Conservation (phyloP, 2,888 invertebrate genomes). For the Carpatolechia fugitivella region DNA sequence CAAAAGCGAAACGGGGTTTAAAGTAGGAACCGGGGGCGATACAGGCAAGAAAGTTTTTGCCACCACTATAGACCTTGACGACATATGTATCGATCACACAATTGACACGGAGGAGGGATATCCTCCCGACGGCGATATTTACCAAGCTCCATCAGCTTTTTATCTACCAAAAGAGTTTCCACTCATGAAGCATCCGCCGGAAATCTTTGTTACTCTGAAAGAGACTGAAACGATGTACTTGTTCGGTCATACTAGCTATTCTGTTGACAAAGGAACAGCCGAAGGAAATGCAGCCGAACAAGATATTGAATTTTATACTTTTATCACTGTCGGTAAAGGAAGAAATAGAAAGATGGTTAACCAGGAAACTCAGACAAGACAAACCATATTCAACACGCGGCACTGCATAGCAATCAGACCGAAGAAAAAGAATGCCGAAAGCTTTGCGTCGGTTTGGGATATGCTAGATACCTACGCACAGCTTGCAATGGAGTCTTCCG, state of each 20-base stretch:
- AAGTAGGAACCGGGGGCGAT: slow-evolving; percentile 35
- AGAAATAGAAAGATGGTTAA: slow-evolving; percentile 82
- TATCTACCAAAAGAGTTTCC: slow-evolving; percentile 55
- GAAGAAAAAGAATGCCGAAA: slow-evolving; percentile 75
- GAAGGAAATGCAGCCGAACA: slow-evolving; percentile 79
- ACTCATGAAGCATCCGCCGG: slow-evolving; percentile 68
- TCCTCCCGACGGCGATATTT: slow-evolving; percentile 43
- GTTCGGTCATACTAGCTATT: slow-evolving; percentile 82
- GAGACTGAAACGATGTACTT: slow-evolving; percentile 84
- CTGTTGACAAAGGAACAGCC: slow-evolving; percentile 78
- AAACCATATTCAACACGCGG: slow-evolving; percentile 80
- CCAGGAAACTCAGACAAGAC: slow-evolving; percentile 85
- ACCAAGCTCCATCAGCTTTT: slow-evolving; percentile 63
- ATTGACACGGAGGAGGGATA: slow-evolving; percentile 60
- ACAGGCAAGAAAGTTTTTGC: slow-evolving; percentile 61
- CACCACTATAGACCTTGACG: slow-evolving; percentile 73
- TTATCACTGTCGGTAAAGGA: slow-evolving; percentile 83
- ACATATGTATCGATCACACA: slow-evolving; percentile 73
- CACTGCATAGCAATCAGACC: slow-evolving; percentile 80
- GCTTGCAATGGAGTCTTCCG: slow-evolving; percentile 45
- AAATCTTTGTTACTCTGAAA: slow-evolving; percentile 80
- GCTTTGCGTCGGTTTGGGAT: slow-evolving; percentile 87
- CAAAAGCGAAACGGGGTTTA: slow-evolving; percentile 41
- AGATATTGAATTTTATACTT: slow-evolving; percentile 83
- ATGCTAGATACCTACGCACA: slow-evolving; percentile 85